Evolutionary conservation across 2,797 vertebrate species (phyloP), one percentile per base, ranked within the genome.

Genomic region (Loris lydekkerianus): DNA sequence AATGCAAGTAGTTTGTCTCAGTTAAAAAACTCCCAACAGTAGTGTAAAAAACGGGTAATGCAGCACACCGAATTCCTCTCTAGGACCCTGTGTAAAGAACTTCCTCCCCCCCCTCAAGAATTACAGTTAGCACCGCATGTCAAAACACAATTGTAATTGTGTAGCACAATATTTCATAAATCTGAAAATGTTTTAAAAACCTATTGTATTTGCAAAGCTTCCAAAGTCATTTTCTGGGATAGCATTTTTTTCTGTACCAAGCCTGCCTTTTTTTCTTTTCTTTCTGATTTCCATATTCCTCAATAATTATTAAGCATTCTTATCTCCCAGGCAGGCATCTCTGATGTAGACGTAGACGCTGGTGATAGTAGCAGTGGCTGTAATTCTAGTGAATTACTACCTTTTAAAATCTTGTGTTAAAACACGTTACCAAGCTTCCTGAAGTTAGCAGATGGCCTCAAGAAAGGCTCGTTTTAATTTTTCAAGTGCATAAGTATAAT

Each of bases 161-260:
- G 94, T 91, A 96, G 97, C 92, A 97, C 94, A 98, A 96, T 98
- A 96, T 97, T 98, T 98, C 96, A 97, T 95, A 97, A 94, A 95
- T 95, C 96, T 96, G 96, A 97, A 97, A 95, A 97, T 97, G 86
- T 98, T 98, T 98, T 70, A 97, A 97, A 96, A 97, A 97, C 96
- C 95, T 96, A 97, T 34, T 97, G 83, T 96, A 86, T 97, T 98
- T 98, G 94, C 88, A 4, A 97, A 97, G 97, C 96, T 96, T 98
- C 86, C 46, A 25, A 92, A 96, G 75, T 95, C 40, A 89, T 91
- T 97, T 97, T 94, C 95, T 88, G 69, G 92, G 95, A 96, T 95
- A 96, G 84, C 72, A 31, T 80, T 94, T 93, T 89, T 49, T 93
- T 92, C 58, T 89, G 70, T 93, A 29, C 29, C 27, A 86, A 83